These are phyloP conservation scores for Teleiodes luculella DNA, from an alignment of 2,888 invertebrate species.

Conservation along the genomic window DNA sequence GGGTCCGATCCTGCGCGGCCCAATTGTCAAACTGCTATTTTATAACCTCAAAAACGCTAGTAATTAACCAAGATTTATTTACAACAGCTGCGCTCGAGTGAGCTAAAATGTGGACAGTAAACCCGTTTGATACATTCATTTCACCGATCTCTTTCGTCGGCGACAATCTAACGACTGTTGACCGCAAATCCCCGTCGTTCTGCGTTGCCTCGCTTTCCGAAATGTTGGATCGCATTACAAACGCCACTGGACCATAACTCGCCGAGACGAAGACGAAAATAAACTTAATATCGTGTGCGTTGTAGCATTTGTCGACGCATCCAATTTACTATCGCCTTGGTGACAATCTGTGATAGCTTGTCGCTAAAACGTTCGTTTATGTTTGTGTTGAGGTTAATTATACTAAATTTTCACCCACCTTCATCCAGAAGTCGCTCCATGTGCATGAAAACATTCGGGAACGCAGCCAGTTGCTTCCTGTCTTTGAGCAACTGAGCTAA, in stretches of 20 bases:
- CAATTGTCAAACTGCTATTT: constrained; percentile 41
- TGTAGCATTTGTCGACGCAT: constrained; percentile 74
- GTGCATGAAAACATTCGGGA: constrained; percentile 99
- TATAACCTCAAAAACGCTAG: constrained; percentile 47
- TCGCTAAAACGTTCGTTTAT: constrained; percentile 37
- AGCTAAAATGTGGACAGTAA: constrained; percentile 49
- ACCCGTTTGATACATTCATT: constrained; percentile 66
- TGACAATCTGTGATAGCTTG: constrained; percentile 55
- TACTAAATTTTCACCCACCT: constrained; percentile 83
- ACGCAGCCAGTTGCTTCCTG: constrained; percentile 99
- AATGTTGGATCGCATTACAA: constrained; percentile 75
- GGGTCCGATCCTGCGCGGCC: constrained; percentile 54
- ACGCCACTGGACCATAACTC: constrained; percentile 77
- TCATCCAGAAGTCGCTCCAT: constrained; percentile 99
- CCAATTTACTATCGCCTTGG: constrained; percentile 66
- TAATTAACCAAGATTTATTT: constrained; percentile 49
- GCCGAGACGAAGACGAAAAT: constrained; percentile 76
- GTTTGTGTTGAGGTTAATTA: constrained; percentile 50
- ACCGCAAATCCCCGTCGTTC: constrained; percentile 70
- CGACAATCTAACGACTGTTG: constrained; percentile 66
- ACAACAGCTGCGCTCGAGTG: constrained; percentile 54
- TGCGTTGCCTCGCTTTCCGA: constrained; percentile 70
- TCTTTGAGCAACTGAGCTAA: constrained; percentile 99
- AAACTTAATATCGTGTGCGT: constrained; percentile 77
- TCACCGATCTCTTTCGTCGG: constrained; percentile 65